These are phyloP conservation scores for Scaptomyza tumidula DNA, from an alignment of 2,888 invertebrate species.

Conservation along the genomic window DNA sequence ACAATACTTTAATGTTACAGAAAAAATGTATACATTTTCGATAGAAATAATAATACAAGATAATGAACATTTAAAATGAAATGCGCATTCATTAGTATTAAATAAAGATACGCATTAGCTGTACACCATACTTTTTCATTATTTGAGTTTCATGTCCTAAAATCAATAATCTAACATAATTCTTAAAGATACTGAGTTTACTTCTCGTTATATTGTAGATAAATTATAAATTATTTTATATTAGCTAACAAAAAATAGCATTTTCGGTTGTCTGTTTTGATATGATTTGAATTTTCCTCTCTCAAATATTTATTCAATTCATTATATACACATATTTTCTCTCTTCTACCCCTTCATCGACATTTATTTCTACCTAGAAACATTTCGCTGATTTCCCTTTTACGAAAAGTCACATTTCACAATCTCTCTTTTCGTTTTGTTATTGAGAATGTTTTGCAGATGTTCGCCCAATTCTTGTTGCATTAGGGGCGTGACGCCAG, in stretches of 20 bases:
- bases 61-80: neutral
- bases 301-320: neutral
- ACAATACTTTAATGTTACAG: conserved; percentile 13
- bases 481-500: conserved; percentile 46
- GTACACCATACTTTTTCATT: neutral
- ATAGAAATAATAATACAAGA: neutral
- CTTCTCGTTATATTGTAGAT: too few species aligned
- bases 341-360: neutral
- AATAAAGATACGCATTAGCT: neutral
- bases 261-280: too few species aligned
- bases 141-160: neutral
- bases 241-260: too few species aligned
- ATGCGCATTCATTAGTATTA: neutral
- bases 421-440: conserved; percentile 10
- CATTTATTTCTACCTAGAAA: neutral
- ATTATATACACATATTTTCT: neutral
- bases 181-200: too few species aligned
- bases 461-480: conserved; percentile 26
- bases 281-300: too few species aligned
- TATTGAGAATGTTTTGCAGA: conserved; percentile 43
- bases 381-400: conserved; percentile 2
- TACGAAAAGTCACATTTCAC: conserved; percentile 25
- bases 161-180: too few species aligned
- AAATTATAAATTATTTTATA: too few species aligned
- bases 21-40: neutral